These are phyloP conservation scores for Plecturocebus donacophilus DNA, from an alignment of 2,113 vertebrate genomes.

Conservation along the genomic window DNA sequence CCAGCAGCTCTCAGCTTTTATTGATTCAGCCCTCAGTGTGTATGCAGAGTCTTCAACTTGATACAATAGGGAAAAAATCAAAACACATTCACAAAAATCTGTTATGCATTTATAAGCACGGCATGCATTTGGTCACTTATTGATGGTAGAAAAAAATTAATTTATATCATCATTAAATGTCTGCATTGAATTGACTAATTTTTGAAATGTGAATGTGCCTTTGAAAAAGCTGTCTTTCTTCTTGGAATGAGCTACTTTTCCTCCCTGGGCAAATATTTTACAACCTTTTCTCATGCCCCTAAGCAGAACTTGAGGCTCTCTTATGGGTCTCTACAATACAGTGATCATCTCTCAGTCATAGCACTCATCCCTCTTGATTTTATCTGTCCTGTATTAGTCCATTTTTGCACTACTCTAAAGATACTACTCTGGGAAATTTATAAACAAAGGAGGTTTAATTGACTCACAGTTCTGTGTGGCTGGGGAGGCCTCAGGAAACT, in stretches of 20 bases:
- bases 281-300: neutral
- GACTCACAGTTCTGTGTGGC: no score
- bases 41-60: neutral
- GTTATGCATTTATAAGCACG: neutral
- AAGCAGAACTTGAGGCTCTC: neutral
- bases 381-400: no score
- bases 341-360: neutral
- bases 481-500: no score
- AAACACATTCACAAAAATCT: neutral
- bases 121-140: neutral
- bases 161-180: neutral
- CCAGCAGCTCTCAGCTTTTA: neutral
- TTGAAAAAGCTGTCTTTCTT: neutral
- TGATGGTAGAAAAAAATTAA: neutral
- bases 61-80: neutral
- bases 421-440: no score
- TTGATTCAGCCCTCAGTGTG: neutral
- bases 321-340: neutral
- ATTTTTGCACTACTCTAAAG: no score
- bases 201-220: neutral
- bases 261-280: neutral
- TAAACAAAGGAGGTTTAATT: no score
- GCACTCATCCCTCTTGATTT: neutral
- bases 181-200: neutral
- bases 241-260: neutral